phyloP scores from a whole-genome alignment of 2,888 invertebrate genomes.

The Ypsolopha sequella region DNA sequence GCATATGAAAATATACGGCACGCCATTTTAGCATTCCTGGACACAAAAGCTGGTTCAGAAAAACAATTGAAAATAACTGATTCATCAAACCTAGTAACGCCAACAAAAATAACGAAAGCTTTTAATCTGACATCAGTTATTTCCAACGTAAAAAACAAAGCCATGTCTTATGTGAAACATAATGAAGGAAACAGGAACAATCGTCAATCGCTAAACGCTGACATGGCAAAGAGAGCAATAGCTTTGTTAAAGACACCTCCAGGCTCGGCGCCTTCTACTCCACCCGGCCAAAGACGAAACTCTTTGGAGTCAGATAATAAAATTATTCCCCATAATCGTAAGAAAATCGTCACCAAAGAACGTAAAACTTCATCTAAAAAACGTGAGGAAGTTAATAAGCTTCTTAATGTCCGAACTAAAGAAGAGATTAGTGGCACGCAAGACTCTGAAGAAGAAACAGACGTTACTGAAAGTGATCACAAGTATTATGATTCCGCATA shows the following conservation, averaged over 20 bases:
- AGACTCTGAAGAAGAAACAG: slow-evolving; percentile 1
- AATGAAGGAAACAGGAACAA: slow-evolving; percentile 33
- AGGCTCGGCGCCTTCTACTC: slow-evolving; percentile 34
- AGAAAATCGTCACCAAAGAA: too few relatives aligned
- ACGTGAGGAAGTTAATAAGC: too few relatives aligned
- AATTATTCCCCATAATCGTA: too few relatives aligned
- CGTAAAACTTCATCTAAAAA: too few relatives aligned
- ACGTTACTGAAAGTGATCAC: slow-evolving; percentile 5
- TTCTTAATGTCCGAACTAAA: too few relatives aligned
- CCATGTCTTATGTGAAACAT: slow-evolving; percentile 56
- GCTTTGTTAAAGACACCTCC: slow-evolving; percentile 42
- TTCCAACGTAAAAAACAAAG: slow-evolving; percentile 65
- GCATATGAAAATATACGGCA: slow-evolving; percentile 55
- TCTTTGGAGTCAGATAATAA: too few relatives aligned
- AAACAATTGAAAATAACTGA: slow-evolving; percentile 19
- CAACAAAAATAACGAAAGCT: slow-evolving; percentile 30
- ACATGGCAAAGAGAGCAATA: slow-evolving; percentile 38
- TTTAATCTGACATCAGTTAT: slow-evolving; percentile 55
- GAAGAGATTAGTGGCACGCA: not conserved
- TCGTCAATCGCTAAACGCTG: slow-evolving; percentile 23
- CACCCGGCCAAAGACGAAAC: slow-evolving; percentile 8
- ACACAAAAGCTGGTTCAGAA: slow-evolving; percentile 32
- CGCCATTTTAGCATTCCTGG: slow-evolving; percentile 53
- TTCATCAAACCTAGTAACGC: slow-evolving; percentile 34
- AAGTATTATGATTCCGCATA: slow-evolving; percentile 18